phyloP scores from a whole-genome alignment of 2,797 vertebrate species.

The Mionectes olivaceus region DNA sequence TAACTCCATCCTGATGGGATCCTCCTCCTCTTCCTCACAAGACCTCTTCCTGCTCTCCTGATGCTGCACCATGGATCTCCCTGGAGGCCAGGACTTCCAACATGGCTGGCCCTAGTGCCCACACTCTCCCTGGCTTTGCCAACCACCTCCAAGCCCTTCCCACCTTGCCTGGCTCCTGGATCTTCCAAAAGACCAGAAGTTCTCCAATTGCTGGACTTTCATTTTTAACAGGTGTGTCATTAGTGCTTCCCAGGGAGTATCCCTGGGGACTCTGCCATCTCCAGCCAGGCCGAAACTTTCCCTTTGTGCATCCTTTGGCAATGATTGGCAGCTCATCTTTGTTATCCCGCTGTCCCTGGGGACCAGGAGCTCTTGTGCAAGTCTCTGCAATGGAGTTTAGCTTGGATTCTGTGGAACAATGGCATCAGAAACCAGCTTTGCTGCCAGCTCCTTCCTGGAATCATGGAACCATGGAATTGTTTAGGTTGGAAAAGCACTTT shows the following conservation, averaged over 20 bases:
- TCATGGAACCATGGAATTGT: accelerated
- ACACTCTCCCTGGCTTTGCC: background rate
- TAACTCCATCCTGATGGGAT: background rate
- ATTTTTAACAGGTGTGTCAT: background rate
- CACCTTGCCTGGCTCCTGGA: background rate
- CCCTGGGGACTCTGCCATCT: background rate
- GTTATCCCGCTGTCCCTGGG: background rate
- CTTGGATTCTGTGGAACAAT: background rate
- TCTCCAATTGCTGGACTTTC: background rate
- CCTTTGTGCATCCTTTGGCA: background rate
- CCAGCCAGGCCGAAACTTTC: background rate
- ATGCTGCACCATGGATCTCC: background rate
- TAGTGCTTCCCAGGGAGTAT: background rate
- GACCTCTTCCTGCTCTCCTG: background rate
- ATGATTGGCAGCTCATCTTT: background rate
- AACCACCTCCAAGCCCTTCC: background rate
- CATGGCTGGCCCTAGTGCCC: background rate
- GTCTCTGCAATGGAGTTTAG: background rate
- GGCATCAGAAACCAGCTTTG: background rate
- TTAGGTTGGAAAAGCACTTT: background rate
- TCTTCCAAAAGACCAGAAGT: background rate
- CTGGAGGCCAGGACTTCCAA: background rate
- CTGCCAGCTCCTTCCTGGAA: background rate
- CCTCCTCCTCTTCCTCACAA: background rate
- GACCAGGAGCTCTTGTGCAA: background rate